Evolutionary conservation across 2,113 vertebrate species (phyloP).

Genomic region (Istiophorus platypterus): DNA sequence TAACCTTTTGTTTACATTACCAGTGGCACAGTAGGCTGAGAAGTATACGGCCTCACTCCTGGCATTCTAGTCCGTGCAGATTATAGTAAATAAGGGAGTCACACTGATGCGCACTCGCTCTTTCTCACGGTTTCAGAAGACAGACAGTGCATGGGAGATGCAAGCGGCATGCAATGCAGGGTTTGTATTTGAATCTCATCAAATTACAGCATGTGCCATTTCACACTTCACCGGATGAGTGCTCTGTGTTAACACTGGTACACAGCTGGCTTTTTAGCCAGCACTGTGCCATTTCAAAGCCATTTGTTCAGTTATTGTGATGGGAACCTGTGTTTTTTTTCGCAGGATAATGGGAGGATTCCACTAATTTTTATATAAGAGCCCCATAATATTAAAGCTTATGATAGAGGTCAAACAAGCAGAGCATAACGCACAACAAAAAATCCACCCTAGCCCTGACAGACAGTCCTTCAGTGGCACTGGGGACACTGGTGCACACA

Average conservation of each 20-base stretch:
- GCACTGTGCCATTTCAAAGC: slow-evolving; percentile 10
- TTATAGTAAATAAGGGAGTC: not conserved
- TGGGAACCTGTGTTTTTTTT: not conserved
- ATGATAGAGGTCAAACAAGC: slow-evolving; percentile 3
- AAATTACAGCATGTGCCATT: slow-evolving; percentile 42
- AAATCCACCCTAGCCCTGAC: not conserved
- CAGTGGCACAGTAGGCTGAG: not conserved
- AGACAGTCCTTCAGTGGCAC: not conserved
- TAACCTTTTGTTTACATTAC: not conserved
- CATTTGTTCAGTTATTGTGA: not conserved
- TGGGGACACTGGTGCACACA: not conserved
- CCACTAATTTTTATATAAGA: not conserved
- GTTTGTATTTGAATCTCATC: slow-evolving; percentile 53
- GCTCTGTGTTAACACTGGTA: slow-evolving; percentile 12
- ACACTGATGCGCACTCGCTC: not conserved
- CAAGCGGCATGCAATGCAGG: slow-evolving; percentile 26
- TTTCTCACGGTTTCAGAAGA: slow-evolving; percentile 45
- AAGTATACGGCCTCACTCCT: not conserved
- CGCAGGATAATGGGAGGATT: not conserved
- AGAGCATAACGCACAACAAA: not conserved
- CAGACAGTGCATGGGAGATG: slow-evolving; percentile 37
- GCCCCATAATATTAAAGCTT: not conserved
- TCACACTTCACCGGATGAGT: slow-evolving; percentile 55
- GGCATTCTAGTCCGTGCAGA: not conserved
- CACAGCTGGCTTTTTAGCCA: slow-evolving; percentile 22